These are phyloP conservation scores for Pachliopta kotzebuea DNA, from an alignment of 2,888 invertebrate genomes.

Conservation along the genomic window DNA sequence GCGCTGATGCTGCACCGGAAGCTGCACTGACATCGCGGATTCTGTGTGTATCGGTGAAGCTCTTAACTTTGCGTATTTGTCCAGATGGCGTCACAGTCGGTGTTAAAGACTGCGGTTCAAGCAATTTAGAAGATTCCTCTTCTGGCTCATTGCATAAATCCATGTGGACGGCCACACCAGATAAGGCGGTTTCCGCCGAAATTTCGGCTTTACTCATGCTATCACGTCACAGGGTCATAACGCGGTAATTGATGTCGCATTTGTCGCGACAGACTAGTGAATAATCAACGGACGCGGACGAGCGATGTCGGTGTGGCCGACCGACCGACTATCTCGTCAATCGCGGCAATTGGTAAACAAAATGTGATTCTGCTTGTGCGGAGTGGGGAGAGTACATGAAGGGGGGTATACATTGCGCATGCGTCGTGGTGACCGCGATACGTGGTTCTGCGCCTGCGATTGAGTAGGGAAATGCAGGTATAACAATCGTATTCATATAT, in stretches of 20 bases:
- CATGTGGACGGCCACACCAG: conserved; percentile 71
- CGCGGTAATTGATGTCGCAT: conserved; percentile 67
- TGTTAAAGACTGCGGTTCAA: conserved; percentile 55
- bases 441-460: conserved; percentile 89
- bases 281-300: conserved; percentile 86
- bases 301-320: conserved; percentile 88
- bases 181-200: conserved; percentile 67
- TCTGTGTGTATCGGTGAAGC: conserved; percentile 74
- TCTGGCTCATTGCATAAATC: conserved; percentile 61
- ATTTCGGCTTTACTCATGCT: conserved; percentile 71
- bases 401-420: conserved; percentile 91
- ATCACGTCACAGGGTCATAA: conserved; percentile 76
- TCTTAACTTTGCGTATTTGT: conserved; percentile 77
- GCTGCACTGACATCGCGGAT: conserved; percentile 69
- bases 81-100: conserved; percentile 70
- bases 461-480: conserved; percentile 26
- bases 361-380: conserved; percentile 59
- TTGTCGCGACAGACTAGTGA: conserved; percentile 70
- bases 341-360: conserved; percentile 78
- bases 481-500: conserved; percentile 8
- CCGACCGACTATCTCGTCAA: conserved; percentile 75
- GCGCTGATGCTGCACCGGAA: conserved; percentile 72
- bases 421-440: conserved; percentile 85
- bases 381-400: conserved; percentile 69
- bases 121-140: conserved; percentile 67